These are phyloP conservation scores for Platysternon megacephalum DNA, from an alignment of 2,113 vertebrate species.

Conservation along the genomic window DNA sequence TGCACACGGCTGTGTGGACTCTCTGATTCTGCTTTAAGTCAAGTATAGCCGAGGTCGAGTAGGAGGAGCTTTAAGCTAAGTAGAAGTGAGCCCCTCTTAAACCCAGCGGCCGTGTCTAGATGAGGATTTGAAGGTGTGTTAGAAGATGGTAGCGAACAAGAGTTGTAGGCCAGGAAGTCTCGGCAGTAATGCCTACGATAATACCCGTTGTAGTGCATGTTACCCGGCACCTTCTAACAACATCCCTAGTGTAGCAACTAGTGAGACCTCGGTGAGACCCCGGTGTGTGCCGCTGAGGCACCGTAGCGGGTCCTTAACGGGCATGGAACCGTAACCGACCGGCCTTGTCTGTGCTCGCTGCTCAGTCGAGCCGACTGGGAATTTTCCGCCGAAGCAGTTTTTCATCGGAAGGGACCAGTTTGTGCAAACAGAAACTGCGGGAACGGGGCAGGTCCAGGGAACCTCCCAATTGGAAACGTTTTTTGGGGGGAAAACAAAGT, in stretches of 20 bases:
- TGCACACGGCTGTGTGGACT: background rate
- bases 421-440: too few relatives aligned
- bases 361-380: too few relatives aligned
- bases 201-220: too few relatives aligned
- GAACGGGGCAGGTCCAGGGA: background rate
- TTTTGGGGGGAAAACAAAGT: background rate
- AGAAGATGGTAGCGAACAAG: background rate
- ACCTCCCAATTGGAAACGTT: background rate
- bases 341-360: background rate
- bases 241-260: background rate
- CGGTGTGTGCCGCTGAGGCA: too few relatives aligned
- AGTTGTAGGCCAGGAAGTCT: too few relatives aligned
- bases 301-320: too few relatives aligned
- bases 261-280: too few relatives aligned
- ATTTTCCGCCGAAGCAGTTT: too few relatives aligned
- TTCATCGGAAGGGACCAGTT: too few relatives aligned
- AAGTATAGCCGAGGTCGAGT: background rate
- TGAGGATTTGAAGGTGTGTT: too few relatives aligned
- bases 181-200: too few relatives aligned
- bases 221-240: background rate
- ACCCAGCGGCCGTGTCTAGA: background rate
- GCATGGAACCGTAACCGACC: too few relatives aligned
- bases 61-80: background rate
- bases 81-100: background rate
- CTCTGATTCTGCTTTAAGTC: background rate